A percentile compares a stretch with the other conserved stretches of the same genome.
These are phyloP conservation scores for Listronotus oregonensis DNA, from an alignment of 1,140 invertebrate genomes.

Conservation along the genomic window DNA sequence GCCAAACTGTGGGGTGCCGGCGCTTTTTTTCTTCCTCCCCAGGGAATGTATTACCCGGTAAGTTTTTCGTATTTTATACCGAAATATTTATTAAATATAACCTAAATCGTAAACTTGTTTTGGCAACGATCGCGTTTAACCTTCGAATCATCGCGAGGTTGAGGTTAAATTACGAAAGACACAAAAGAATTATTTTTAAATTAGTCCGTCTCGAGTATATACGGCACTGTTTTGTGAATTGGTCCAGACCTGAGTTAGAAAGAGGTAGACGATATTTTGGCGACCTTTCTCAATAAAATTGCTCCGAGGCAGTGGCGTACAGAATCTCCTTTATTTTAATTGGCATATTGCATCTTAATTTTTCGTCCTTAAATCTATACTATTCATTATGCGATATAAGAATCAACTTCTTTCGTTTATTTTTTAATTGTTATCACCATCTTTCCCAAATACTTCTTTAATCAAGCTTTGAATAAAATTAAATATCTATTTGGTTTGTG, in stretches of 20 bases:
- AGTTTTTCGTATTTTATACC: conserved; percentile 57
- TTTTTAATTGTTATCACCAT: too few relatives aligned
- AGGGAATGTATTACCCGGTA: conserved; percentile 92
- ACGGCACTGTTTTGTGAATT: conserved; percentile 5
- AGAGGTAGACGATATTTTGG: conserved; percentile 13
- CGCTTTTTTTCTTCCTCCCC: conserved; percentile 88
- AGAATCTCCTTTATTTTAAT: background rate
- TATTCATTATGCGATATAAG: too few relatives aligned
- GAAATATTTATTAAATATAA: background rate
- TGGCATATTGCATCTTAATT: background rate
- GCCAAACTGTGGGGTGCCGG: conserved; percentile 93
- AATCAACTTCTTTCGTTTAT: too few relatives aligned
- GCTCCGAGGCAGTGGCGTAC: conserved; percentile 16
- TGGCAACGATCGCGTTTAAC: conserved; percentile 18
- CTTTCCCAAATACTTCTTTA: too few relatives aligned
- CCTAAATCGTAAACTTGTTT: conserved; percentile 2
- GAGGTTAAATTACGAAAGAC: conserved; percentile 31
- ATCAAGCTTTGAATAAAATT: too few relatives aligned
- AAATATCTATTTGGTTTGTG: too few relatives aligned
- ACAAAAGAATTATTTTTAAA: conserved; percentile 27
- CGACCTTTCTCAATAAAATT: conserved; percentile 31
- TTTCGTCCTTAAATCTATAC: too few relatives aligned
- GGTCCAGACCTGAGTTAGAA: conserved; percentile 19
- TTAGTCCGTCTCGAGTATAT: conserved; percentile 1
- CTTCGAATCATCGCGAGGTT: conserved; percentile 26